Conservation (phyloP, 2,113 vertebrate species). For the Antechinus stuartii region DNA sequence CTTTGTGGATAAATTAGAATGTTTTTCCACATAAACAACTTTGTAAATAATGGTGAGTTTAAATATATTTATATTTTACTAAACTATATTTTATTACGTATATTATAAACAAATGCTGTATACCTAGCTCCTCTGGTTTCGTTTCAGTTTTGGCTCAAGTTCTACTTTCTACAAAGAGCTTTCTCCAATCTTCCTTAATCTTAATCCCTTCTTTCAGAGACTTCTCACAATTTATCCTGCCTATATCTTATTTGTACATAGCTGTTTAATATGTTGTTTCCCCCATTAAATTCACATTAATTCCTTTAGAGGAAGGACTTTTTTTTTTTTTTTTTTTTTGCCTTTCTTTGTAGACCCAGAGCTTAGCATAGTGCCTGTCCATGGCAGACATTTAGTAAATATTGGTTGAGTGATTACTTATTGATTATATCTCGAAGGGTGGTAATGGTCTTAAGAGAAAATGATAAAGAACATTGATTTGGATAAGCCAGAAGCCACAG, state of each 20-base stretch:
- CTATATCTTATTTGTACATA: neutral
- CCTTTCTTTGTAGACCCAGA: neutral
- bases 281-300: neutral
- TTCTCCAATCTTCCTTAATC: neutral
- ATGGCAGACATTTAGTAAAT: neutral
- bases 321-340: neutral
- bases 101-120: neutral
- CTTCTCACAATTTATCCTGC: neutral
- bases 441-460: neutral
- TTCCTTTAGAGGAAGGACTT: neutral
- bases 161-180: neutral
- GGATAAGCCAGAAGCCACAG: neutral
- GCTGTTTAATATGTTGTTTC: neutral
- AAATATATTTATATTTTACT: neutral
- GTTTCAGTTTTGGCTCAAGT: neutral
- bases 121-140: neutral
- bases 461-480: neutral
- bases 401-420: neutral
- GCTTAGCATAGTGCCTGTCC: neutral
- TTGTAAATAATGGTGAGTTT: neutral
- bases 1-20: neutral
- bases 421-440: neutral
- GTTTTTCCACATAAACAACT: neutral
- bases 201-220: neutral
- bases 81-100: neutral